Base-by-base conservation (phyloP, 1,140 invertebrate species). In the Halictus rubicundus region DNA sequence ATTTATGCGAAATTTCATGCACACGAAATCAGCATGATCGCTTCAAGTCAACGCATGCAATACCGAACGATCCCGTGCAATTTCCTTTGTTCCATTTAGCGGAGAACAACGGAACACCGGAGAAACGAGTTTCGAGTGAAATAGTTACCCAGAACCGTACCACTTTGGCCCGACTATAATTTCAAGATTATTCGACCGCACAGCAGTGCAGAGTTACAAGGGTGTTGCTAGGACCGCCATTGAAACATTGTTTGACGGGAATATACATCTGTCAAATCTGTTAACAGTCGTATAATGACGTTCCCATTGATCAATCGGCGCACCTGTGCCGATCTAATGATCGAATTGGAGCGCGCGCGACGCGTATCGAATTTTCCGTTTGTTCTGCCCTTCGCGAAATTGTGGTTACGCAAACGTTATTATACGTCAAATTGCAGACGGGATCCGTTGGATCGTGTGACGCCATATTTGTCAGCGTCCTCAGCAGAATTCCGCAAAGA, bases 291-390 rank as follows among this genome's bases (percentile, higher is more conserved):
- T 57, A 25, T 16, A 49, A 79, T 59, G 65, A 73, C 61, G 25
- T 66, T 79, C 49, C 25, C 25, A 66, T 59, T 49, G n/a, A 73
- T 78, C 42, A 14, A 57, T 64, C 46, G 46, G 32, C 4, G 23
- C 25, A 72, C 42, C 42, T 25, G 59, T 37, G 32, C 21, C 59
- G 42, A 63, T 63, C n/a, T 64, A 64, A 52, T 70, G 63, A 70
- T 78, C 46, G 14, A 39, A 78, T 76, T n/a, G 57, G 14, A 0
- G 42, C 10, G 42, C 49, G 16, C 25, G 23, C 54, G 63, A 14
- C 19, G 21, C 66, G 75, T 54, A 78, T 76, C 37, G 32, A 78
- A 37, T 72, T 42, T 78, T 72, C 46, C n/a, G 27, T 14, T 60
- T 14, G 25, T 3, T 0, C n/a, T 10, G 2, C 37, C 37, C 60